Base-by-base conservation (phyloP, 2,797 vertebrate species). In the Pygocentrus nattereri region DNA sequence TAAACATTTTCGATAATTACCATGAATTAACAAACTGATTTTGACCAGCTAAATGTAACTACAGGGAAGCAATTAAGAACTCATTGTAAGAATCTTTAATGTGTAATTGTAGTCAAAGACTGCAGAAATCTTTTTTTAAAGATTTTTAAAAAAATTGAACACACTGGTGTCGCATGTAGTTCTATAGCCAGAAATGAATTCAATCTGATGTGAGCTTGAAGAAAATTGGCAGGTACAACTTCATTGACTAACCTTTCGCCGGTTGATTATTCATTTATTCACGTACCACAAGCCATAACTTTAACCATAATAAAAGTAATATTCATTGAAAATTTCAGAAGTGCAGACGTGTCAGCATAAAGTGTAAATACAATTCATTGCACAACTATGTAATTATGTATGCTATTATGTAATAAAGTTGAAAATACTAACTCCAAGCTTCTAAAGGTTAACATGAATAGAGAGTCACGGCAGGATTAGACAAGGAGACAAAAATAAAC, bases 11-110 rank as follows among this genome's bases (percentile, higher is more conserved):
- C 12, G 31, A 65, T 65, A 38, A 67, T n/a, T 38, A 21, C 19
- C 19, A 6, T 7, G 31, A 56, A n/a, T 38, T n/a, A 31, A 34
- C 49, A 58, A 12, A 31, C 15, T 31, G 49, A 38, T 23, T 74
- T 74, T 58, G 52, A 56, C 27, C 54, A 50, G 10, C 70, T 54
- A 73, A 31, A 16, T 65, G 5, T 67, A 67, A 67, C 67, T 67
- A n/a, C 64, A 38, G 10, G 34, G 31, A 68, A 38, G 64, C 34
- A 13, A 41, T 68, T 41, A 44, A 23, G 11, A 31, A 31, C 27
- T 5, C 7, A 44, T n/a, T 23, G n/a, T 12, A 44, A 44, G 31
- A 67, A 67, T 41, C 34, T 41, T 67, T 12, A 21, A 38, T 21
- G 41, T 5, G 64, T 68, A 68, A n/a, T n/a, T 38, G 34, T 41